A percentile compares a stretch with the other conserved stretches of the same genome.
Evolutionary conservation across 2,888 invertebrate species (phyloP).

Genomic region (Schizaphis graminum): DNA sequence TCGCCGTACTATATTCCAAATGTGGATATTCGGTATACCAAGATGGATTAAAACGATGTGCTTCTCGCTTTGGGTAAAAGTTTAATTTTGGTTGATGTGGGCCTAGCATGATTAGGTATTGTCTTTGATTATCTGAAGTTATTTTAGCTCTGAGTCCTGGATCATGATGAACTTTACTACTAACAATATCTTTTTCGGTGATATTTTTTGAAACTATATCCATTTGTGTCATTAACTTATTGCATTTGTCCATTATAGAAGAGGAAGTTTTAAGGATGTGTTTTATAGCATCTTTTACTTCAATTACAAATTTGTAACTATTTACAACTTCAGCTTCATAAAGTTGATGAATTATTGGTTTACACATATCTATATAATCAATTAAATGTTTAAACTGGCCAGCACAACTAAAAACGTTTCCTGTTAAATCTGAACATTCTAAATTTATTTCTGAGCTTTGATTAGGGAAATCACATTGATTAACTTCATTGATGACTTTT

Average conservation of each 20-base stretch:
- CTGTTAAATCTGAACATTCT: conserved; percentile 21
- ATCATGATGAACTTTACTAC: neutral
- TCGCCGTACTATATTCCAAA: conserved; percentile 2
- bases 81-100: conserved; percentile 30
- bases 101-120: conserved; percentile 20
- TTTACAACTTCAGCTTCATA: conserved; percentile 21
- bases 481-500: conserved; percentile 17
- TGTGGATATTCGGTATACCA: conserved; percentile 24
- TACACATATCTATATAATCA: conserved; percentile 33
- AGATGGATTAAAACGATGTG: conserved; percentile 7
- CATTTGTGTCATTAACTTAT: neutral
- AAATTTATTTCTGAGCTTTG: conserved; percentile 38
- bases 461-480: neutral
- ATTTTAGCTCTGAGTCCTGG: conserved; percentile 26
- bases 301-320: conserved; percentile 13
- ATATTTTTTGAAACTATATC: conserved; percentile 31
- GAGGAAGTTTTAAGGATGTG: conserved; percentile 13
- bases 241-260: conserved; percentile 22
- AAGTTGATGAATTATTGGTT: conserved; percentile 32
- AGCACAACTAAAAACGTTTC: conserved; percentile 6
- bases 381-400: conserved; percentile 15
- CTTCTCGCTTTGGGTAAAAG: conserved; percentile 18
- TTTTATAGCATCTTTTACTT: conserved; percentile 23
- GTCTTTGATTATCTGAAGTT: conserved; percentile 25
- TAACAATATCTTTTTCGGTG: neutral